These are phyloP conservation scores for Anas platyrhynchos DNA, from an alignment of 2,113 vertebrate genomes.

Conservation along the genomic window DNA sequence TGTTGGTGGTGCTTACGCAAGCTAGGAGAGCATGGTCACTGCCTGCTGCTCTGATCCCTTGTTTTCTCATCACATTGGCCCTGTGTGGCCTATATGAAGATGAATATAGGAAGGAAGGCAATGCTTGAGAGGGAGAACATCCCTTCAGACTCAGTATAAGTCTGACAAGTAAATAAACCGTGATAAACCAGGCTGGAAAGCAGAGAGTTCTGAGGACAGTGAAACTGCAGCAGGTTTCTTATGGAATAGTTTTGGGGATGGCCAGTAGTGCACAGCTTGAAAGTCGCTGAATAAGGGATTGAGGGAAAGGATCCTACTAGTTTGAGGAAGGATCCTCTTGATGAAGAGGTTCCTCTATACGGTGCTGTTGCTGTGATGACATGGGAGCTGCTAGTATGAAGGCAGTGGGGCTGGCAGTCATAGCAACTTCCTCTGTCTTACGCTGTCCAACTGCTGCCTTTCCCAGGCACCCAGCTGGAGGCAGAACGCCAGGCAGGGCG, in stretches of 20 bases:
- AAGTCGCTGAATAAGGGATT: neutral
- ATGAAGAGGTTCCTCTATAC: neutral
- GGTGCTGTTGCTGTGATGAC: neutral
- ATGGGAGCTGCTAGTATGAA: neutral
- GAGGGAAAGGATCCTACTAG: neutral
- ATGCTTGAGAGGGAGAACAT: neutral
- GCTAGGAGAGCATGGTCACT: neutral
- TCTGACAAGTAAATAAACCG: neutral
- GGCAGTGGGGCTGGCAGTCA: neutral
- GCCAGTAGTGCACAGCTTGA: neutral
- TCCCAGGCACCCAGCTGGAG: neutral
- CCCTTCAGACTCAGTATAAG: neutral
- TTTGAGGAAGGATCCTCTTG: neutral
- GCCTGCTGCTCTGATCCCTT: neutral
- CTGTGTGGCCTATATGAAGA: neutral
- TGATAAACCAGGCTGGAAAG: neutral
- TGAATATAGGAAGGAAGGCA: neutral
- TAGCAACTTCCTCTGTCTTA: neutral
- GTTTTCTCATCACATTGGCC: accelerated
- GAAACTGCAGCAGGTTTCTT: neutral
- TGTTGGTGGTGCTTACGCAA: accelerated
- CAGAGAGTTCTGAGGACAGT: neutral
- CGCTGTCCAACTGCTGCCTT: neutral
- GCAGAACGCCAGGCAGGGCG: neutral
- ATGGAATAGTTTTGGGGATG: neutral